phyloP scores from a whole-genome alignment of 1,140 invertebrate genomes.

The Drosophila auraria region DNA sequence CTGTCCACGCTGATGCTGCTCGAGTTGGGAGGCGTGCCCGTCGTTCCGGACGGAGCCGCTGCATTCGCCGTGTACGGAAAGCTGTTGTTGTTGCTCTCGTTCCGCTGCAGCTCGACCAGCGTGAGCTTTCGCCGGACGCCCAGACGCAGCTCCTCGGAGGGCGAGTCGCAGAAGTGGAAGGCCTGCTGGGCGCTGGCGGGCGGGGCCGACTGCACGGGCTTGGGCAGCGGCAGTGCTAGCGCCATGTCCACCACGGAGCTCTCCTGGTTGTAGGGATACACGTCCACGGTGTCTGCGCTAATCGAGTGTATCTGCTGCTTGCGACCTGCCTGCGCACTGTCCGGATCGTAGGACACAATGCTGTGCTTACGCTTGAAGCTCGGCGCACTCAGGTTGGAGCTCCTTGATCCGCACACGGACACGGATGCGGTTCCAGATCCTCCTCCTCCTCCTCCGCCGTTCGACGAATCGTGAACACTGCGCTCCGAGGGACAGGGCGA shows the following conservation, averaged over 20 bases:
- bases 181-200: conserved; percentile 55
- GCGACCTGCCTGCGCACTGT: conserved; percentile 75
- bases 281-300: conserved; percentile 79
- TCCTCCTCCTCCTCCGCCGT: conserved; percentile 3
- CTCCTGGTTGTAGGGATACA: conserved; percentile 79
- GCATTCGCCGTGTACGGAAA: conserved; percentile 71
- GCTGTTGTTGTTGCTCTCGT: conserved; percentile 67
- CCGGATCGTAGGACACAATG: conserved; percentile 82
- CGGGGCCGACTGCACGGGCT: conserved; percentile 64
- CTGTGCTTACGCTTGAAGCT: conserved; percentile 79
- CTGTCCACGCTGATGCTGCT: conserved; percentile 82
- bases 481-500: conserved; percentile 92
- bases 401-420: background rate
- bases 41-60: conserved; percentile 35
- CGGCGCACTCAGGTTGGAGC: conserved; percentile 44
- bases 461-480: conserved; percentile 66
- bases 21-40: conserved; percentile 58
- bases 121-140: conserved; percentile 76
- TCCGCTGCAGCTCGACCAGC: conserved; percentile 73
- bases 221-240: conserved; percentile 44
- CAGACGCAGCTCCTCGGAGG: conserved; percentile 74
- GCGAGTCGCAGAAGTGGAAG: conserved; percentile 73
- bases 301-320: conserved; percentile 84
- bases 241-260: conserved; percentile 44
- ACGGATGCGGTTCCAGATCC: conserved; percentile 6